These are phyloP conservation scores for Prionailurus bengalensis DNA, from an alignment of 2,113 vertebrate genomes.

Conservation along the genomic window DNA sequence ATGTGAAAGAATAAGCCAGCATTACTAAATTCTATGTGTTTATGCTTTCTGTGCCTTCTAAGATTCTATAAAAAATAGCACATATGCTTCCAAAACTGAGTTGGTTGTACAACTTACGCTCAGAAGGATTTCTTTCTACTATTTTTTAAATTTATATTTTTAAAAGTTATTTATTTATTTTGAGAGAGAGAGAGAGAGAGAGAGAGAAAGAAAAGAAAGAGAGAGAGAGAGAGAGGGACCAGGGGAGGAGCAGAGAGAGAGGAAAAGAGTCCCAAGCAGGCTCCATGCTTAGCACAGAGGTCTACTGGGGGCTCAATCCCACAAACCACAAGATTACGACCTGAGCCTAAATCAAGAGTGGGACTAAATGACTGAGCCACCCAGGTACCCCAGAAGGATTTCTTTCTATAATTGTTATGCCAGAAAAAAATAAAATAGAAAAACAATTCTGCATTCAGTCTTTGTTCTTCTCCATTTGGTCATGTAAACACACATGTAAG, in stretches of 20 bases:
- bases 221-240: too few relatives aligned
- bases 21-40: not conserved
- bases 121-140: not conserved
- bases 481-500: not conserved
- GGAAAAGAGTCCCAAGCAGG: too few relatives aligned
- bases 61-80: not conserved
- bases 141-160: too few relatives aligned
- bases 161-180: too few relatives aligned
- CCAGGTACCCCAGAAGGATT: not conserved
- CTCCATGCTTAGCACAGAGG: too few relatives aligned
- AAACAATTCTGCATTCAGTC: not conserved
- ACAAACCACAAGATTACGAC: too few relatives aligned
- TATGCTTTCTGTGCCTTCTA: not conserved
- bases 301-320: too few relatives aligned
- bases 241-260: too few relatives aligned
- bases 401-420: not conserved
- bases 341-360: too few relatives aligned
- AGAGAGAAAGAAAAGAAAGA: too few relatives aligned
- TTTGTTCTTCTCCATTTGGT: not conserved
- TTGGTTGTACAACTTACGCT: not conserved
- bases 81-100: not conserved
- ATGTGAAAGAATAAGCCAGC: not conserved
- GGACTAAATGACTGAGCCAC: too few relatives aligned
- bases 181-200: too few relatives aligned
- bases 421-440: not conserved